These are phyloP conservation scores for Marasmarcha lunaedactyla DNA, from an alignment of 2,888 invertebrate genomes.

Conservation along the genomic window DNA sequence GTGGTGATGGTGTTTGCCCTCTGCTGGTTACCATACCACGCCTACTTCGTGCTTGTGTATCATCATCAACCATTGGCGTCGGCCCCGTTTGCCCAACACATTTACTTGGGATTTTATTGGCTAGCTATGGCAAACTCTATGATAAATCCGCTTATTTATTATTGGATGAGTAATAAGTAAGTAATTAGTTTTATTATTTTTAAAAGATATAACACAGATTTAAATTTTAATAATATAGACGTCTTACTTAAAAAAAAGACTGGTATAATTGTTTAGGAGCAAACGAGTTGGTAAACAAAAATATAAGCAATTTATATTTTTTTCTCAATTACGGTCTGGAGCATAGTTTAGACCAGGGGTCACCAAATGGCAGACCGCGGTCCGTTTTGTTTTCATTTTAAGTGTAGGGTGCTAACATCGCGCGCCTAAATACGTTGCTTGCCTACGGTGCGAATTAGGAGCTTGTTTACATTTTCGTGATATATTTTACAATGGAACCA, in stretches of 20 bases:
- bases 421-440: no score
- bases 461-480: no score
- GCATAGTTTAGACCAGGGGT: no score
- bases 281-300: no score
- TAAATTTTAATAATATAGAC: background rate
- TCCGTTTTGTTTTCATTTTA: no score
- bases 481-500: no score
- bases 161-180: slow-evolving; percentile 92
- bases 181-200: slow-evolving; percentile 20
- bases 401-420: no score
- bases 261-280: background rate
- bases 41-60: slow-evolving; percentile 83
- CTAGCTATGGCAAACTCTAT: slow-evolving; percentile 93
- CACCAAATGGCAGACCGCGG: no score
- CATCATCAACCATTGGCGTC: slow-evolving; percentile 73
- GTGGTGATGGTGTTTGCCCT: slow-evolving; percentile 87
- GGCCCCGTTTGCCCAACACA: slow-evolving; percentile 81
- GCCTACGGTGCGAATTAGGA: no score
- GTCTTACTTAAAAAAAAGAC: background rate
- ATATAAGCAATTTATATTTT: no score
- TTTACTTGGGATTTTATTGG: slow-evolving; percentile 88
- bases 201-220: slow-evolving; percentile 1
- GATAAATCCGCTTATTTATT: slow-evolving; percentile 92
- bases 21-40: slow-evolving; percentile 91
- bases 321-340: no score